Base-by-base conservation (phyloP, 2,113 vertebrate genomes). In the Egretta garzetta region DNA sequence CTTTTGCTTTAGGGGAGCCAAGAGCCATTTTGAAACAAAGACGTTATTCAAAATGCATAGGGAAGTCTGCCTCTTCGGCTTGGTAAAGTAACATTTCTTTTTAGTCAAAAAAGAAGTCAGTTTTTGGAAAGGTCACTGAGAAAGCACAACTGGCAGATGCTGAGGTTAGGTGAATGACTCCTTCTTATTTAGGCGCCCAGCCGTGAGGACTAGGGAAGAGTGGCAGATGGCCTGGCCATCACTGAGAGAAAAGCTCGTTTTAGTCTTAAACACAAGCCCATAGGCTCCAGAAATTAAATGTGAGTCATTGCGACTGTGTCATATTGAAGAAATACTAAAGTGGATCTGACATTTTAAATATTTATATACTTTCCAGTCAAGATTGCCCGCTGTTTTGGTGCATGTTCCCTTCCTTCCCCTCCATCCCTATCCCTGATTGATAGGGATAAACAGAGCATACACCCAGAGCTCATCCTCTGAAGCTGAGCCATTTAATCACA, bases 81-180 rank as follows among this genome's bases (percentile, higher is more conserved):
- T 77, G 43, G 52, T 27, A 89, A 59, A 24, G 24, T 71, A 43
- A 67, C 67, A 79, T 43, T 37, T 33, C 75, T 87, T 95, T 96
- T 89, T 49, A 91, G 83, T 26, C 32, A 30, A 91, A 87, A 87
- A 93, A 90, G 21, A 62, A 75, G 33, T 13, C 30, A 20, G 12
- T 45, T 90, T 89, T 91, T 72, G 22, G 75, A 93, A 91, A 96
- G 64, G 73, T 75, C 89, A 68, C 43, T 14, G 32, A 75, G 72
- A 79, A 96, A 71, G 52, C 68, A 91, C 76, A 86, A 79, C 13
- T 79, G 80, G 80, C 93, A 94, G 89, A 95, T 67, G 37, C 35
- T 67, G 73, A 87, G 41, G 50, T 66, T 64, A 66, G 41, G 67
- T 87, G 76, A 89, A 84, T 79, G 89, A 18, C 28, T 96, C 64